Percentiles rank a stretch among this genome's conserved stretches.
Conservation (phyloP, 1,140 invertebrate genomes). For the Scylla paramamosain region DNA sequence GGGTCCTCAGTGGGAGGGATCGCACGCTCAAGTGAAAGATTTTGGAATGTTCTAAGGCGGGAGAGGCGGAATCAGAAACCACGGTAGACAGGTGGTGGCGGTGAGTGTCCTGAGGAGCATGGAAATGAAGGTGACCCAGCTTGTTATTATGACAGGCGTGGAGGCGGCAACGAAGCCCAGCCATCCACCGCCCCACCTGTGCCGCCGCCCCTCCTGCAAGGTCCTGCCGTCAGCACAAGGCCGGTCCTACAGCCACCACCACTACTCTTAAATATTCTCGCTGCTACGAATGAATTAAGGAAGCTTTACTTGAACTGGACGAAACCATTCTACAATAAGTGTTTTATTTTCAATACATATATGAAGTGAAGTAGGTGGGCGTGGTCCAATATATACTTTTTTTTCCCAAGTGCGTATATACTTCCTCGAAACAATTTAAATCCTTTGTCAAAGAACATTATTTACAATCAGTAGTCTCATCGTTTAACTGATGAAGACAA, state of each 20-base stretch:
- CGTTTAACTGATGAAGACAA: background rate
- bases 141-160: background rate
- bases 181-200: background rate
- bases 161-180: background rate
- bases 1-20: background rate
- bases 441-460: background rate
- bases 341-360: no score
- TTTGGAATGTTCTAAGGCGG: background rate
- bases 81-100: background rate
- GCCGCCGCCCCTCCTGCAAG: background rate
- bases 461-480: conserved; percentile 5
- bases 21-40: background rate
- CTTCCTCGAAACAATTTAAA: background rate
- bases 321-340: no score
- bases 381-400: no score
- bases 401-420: no score
- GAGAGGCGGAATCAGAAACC: background rate
- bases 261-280: background rate
- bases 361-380: no score
- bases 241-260: background rate
- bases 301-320: no score
- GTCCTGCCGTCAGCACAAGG: background rate
- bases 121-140: conserved; percentile 6
- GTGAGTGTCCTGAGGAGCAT: background rate
- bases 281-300: background rate